phyloP scores from a whole-genome alignment of 1,140 invertebrate genomes.

The Saccostrea glomerata region DNA sequence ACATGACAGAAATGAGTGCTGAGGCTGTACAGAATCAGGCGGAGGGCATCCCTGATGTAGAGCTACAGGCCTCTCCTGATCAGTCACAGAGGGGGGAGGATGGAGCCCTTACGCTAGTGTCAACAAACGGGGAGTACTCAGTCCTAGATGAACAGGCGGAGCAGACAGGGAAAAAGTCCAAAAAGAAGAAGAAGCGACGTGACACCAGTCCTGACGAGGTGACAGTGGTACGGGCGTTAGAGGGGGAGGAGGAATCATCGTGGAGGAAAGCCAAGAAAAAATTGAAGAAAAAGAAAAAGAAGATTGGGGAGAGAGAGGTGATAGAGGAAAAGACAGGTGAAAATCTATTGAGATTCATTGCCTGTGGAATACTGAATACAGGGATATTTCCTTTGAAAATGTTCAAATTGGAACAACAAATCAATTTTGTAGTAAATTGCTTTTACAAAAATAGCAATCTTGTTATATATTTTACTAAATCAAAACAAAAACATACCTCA shows the following conservation, averaged over 20 bases:
- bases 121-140: not conserved
- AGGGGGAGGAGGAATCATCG: not conserved
- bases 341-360: not conserved
- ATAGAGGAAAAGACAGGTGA: slow-evolving; percentile 7
- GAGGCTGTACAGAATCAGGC: not conserved
- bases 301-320: not conserved
- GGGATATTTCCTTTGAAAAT: too few species aligned
- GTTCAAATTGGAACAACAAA: too few species aligned
- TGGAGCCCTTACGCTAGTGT: not conserved
- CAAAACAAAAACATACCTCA: too few species aligned
- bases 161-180: not conserved
- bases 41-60: not conserved
- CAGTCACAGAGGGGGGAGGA: not conserved
- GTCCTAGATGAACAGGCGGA: not conserved
- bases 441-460: too few species aligned
- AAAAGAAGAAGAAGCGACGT: not conserved
- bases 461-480: too few species aligned
- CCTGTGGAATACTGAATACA: too few species aligned
- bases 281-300: not conserved
- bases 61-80: not conserved
- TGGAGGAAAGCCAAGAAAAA: slow-evolving; percentile 27
- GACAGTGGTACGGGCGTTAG: not conserved
- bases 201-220: not conserved
- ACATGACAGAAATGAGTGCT: not conserved
- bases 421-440: too few species aligned